Evolutionary conservation across 2,113 vertebrate species (phyloP).

Genomic region (Columba janthina): DNA sequence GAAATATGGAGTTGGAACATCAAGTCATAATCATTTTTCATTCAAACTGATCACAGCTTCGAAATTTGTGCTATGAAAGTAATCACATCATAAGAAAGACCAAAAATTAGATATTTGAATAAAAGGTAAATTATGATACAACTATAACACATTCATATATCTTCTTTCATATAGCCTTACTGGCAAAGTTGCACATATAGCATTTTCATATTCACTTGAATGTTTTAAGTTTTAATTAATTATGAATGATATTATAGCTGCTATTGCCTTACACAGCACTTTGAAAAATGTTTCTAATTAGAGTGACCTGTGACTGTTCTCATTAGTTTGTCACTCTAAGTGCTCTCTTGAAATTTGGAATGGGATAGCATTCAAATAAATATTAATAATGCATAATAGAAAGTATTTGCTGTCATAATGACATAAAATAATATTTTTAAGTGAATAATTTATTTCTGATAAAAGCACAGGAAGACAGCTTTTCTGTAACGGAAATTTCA

Average conservation of each 20-base stretch:
- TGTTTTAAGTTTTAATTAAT: constrained; percentile 50
- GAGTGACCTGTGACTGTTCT: neutral
- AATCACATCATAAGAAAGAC: neutral
- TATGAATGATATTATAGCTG: constrained; percentile 33
- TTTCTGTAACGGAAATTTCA: neutral
- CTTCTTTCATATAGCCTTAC: neutral
- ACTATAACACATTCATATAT: neutral
- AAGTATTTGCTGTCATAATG: neutral
- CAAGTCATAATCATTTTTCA: constrained; percentile 9
- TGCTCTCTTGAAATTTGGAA: neutral
- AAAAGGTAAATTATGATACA: constrained; percentile 11
- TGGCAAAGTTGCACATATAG: constrained; percentile 27
- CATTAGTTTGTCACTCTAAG: constrained; percentile 15
- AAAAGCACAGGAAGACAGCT: neutral
- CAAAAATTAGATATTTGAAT: constrained; percentile 45
- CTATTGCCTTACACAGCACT: constrained; percentile 3
- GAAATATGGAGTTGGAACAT: constrained; percentile 27
- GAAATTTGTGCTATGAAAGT: neutral
- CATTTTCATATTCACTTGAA: neutral
- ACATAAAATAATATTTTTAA: neutral
- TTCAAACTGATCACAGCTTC: constrained; percentile 38
- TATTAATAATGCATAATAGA: neutral
- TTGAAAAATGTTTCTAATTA: constrained; percentile 35
- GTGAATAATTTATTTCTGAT: neutral
- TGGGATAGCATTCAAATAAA: neutral